Evolutionary conservation across 2,113 vertebrate genomes (phyloP).

Genomic region (Malaclemys terrapin): DNA sequence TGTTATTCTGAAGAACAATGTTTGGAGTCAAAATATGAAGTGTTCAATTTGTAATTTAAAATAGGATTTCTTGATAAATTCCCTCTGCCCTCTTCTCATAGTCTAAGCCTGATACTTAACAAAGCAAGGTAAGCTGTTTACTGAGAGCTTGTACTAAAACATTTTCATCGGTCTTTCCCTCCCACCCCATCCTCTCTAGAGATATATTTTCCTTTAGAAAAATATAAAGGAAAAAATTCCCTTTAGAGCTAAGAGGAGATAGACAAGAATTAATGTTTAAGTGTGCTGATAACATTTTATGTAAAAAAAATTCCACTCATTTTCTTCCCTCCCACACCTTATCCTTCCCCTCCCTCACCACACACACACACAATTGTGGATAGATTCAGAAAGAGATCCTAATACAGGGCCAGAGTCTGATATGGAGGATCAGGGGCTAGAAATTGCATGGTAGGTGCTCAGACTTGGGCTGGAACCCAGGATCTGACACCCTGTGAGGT

Average conservation of each 20-base stretch:
- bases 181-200: background rate
- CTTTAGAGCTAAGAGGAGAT: background rate
- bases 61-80: background rate
- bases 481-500: background rate
- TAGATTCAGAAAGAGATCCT: rapidly evolving
- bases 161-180: background rate
- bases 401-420: background rate
- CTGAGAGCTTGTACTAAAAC: background rate
- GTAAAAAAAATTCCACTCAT: background rate
- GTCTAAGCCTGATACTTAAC: background rate
- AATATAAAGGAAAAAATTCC: background rate
- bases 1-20: background rate
- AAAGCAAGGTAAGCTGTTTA: background rate
- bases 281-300: background rate
- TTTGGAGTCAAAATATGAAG: background rate
- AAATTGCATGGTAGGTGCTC: background rate
- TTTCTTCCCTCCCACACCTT: background rate
- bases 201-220: background rate
- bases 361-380: background rate
- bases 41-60: background rate
- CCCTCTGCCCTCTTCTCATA: background rate
- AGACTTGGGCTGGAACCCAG: background rate
- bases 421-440: background rate
- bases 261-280: background rate
- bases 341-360: rapidly evolving